Conservation (phyloP, 2,888 invertebrate genomes). For the Ctenicera cuprea region DNA sequence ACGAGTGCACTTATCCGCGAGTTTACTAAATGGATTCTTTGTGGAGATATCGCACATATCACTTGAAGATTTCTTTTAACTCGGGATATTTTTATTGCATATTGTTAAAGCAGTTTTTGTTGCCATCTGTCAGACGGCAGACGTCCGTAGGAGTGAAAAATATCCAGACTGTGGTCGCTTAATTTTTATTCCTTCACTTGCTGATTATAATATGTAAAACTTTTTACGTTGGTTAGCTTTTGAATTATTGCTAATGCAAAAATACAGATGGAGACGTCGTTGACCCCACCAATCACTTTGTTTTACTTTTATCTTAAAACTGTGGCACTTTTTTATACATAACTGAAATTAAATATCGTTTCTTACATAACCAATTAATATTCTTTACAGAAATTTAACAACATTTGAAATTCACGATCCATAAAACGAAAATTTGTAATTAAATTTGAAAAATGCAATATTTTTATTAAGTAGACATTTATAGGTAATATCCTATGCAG, state of each 20-base stretch:
- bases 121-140: slow-evolving; percentile 1
- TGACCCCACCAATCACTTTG: neutral
- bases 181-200: slow-evolving; percentile 4
- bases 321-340: no score
- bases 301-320: no score
- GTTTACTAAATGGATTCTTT: slow-evolving; percentile 15
- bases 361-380: no score
- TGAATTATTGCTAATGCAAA: slow-evolving; percentile 11
- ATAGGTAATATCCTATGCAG: no score
- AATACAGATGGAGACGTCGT: slow-evolving; percentile 8
- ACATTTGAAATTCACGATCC: no score
- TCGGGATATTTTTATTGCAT: slow-evolving; percentile 1
- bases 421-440: no score
- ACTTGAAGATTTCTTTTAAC: neutral
- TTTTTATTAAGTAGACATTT: no score
- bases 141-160: slow-evolving; percentile 25
- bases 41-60: neutral
- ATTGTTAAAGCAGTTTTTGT: slow-evolving; percentile 24
- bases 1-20: slow-evolving; percentile 17
- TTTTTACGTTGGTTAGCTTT: neutral
- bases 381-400: no score
- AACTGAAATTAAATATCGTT: no score
- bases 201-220: slow-evolving; percentile 1
- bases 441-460: no score
- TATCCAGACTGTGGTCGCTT: neutral